These are phyloP conservation scores for Apodemus agrarius DNA, from an alignment of 2,797 vertebrate species.

Conservation along the genomic window DNA sequence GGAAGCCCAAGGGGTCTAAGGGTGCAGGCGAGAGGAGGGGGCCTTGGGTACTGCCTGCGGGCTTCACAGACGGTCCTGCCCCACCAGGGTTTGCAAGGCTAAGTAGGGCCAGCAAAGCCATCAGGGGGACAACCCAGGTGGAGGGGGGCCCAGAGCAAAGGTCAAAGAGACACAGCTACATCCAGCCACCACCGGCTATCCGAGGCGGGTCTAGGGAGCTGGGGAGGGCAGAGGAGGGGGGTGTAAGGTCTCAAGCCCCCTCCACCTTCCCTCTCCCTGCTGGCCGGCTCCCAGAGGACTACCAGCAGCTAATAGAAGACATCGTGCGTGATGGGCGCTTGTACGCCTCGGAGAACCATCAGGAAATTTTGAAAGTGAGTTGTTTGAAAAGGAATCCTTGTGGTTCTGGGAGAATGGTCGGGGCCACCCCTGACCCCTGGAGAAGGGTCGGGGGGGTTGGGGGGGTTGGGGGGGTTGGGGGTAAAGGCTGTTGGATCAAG, in stretches of 20 bases:
- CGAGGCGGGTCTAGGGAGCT: background rate
- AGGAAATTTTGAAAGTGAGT: conserved; percentile 97
- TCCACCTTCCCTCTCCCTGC: background rate
- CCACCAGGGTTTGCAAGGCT: background rate
- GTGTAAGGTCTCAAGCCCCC: background rate
- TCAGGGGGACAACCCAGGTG: background rate
- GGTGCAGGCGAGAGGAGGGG: background rate
- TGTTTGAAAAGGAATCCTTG: fast-evolving
- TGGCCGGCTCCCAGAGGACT: conserved; percentile 92
- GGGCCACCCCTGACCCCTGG: background rate
- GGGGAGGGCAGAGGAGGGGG: background rate
- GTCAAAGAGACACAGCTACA: background rate
- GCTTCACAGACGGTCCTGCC: background rate
- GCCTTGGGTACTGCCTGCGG: fast-evolving
- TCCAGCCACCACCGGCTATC: background rate
- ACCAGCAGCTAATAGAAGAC: conserved; percentile 98
- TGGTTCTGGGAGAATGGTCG: background rate
- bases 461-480: no score
- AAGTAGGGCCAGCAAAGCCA: background rate
- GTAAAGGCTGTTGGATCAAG: background rate
- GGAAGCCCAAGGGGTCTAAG: fast-evolving
- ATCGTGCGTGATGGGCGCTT: conserved; percentile 97
- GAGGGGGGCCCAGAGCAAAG: background rate
- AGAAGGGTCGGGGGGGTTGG: background rate
- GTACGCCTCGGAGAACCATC: conserved; percentile 98